phyloP scores from a whole-genome alignment of 2,113 vertebrate genomes.

The Alouatta palliata region DNA sequence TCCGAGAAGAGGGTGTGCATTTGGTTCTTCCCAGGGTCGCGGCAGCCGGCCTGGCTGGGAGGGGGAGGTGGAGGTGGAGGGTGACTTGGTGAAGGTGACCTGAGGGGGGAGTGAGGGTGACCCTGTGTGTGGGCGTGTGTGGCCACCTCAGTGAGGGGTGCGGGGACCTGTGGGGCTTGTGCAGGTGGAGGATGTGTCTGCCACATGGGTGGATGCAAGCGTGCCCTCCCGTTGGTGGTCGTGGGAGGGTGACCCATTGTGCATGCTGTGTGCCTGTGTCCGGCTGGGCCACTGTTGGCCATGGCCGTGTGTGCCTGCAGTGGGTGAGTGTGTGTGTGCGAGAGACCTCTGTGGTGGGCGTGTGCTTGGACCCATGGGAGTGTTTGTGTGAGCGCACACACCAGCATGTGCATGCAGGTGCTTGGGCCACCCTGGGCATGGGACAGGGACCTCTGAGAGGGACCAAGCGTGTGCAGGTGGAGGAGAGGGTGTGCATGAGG shows the following conservation, averaged over 20 bases:
- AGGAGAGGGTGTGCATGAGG: not conserved
- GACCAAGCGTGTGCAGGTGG: not conserved
- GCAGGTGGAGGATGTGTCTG: not conserved
- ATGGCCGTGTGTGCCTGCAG: not conserved
- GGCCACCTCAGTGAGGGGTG: not conserved
- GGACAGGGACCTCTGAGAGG: not conserved
- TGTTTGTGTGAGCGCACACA: no score
- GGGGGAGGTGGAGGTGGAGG: not conserved
- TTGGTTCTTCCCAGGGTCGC: not conserved
- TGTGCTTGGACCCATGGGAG: not conserved
- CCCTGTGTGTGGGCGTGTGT: not conserved
- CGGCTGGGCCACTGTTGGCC: not conserved
- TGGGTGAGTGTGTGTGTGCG: not conserved
- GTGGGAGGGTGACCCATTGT: conserved; percentile 54
- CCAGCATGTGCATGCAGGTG: not conserved
- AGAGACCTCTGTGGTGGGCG: conserved; percentile 31
- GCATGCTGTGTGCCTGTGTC: not conserved
- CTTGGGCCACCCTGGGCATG: not conserved
- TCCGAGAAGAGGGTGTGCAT: not conserved
- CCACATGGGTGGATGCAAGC: not conserved
- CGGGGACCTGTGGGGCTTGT: not conserved
- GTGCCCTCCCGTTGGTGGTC: not conserved
- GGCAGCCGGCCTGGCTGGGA: not conserved
- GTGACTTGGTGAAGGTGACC: conserved; percentile 70
- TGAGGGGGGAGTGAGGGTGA: conserved; percentile 39